These are phyloP conservation scores for Grus americana DNA, from an alignment of 2,113 vertebrate genomes.

Conservation along the genomic window DNA sequence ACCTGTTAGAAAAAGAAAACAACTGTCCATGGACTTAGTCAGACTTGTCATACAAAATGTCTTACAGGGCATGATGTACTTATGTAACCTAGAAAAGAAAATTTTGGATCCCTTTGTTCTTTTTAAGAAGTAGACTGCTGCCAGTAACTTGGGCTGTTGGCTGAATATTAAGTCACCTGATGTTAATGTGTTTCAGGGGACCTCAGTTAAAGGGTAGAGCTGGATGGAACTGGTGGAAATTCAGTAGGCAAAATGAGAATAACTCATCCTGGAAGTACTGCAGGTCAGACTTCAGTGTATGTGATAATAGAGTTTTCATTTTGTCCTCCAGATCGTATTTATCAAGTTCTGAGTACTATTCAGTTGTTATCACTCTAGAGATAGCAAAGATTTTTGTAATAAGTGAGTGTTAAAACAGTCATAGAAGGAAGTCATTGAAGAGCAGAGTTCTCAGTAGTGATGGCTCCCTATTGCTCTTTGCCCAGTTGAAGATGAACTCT, in stretches of 20 bases:
- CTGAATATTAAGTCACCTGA: neutral
- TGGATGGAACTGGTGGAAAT: neutral
- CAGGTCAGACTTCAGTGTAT: neutral
- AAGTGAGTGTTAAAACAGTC: neutral
- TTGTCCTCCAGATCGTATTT: neutral
- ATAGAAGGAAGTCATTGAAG: neutral
- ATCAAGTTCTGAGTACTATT: neutral
- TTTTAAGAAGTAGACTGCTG: neutral
- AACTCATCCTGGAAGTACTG: neutral
- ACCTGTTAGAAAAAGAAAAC: too few relatives aligned
- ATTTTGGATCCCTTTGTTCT: neutral
- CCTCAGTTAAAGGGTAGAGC: neutral
- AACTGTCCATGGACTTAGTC: neutral
- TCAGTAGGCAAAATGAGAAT: neutral
- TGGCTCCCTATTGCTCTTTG: neutral
- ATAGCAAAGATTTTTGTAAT: neutral
- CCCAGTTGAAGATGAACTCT: neutral
- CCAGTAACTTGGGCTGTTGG: neutral
- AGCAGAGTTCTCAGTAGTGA: neutral
- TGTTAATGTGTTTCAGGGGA: neutral
- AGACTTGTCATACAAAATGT: neutral
- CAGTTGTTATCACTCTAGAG: neutral
- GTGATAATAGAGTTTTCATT: neutral
- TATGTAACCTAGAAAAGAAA: neutral
- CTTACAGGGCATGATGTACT: neutral